Percentiles rank a stretch among this genome's conserved stretches.
Evolutionary conservation across 2,113 vertebrate genomes (phyloP).

Genomic region (Lycaon pictus): DNA sequence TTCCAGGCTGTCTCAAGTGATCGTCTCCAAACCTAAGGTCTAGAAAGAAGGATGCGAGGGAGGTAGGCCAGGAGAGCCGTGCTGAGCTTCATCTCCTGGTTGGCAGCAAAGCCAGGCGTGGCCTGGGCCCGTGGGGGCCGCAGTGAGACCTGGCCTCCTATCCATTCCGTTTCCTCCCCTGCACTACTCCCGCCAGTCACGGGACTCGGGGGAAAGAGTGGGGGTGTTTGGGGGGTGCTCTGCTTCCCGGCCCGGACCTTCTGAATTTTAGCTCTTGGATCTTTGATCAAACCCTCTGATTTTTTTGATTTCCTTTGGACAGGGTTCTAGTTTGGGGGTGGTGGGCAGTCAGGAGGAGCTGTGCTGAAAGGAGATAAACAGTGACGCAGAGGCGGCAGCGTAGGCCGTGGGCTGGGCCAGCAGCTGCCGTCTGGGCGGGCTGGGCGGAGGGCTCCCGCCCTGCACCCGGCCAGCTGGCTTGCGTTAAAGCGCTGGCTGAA

Average conservation of each 20-base stretch:
- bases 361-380: constrained; percentile 70
- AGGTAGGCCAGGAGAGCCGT: not conserved
- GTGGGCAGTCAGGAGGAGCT: not conserved
- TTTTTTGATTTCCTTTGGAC: constrained; percentile 52
- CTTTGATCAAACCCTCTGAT: constrained; percentile 58
- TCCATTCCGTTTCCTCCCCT: not conserved
- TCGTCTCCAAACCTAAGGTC: not conserved
- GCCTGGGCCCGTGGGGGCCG: not conserved
- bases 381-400: constrained; percentile 39
- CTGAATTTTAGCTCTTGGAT: constrained; percentile 58
- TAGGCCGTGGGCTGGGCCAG: constrained; percentile 41
- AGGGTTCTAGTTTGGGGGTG: not conserved
- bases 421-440: constrained; percentile 69
- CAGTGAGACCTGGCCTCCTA: not conserved
- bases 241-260: constrained; percentile 34
- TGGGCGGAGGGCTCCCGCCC: constrained; percentile 77
- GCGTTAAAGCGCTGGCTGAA: constrained; percentile 81
- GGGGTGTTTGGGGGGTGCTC: constrained; percentile 67
- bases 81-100: not conserved
- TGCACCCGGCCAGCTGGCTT: constrained; percentile 81
- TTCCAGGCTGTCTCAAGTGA: constrained; percentile 33
- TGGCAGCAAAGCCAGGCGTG: constrained; percentile 2
- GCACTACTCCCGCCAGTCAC: not conserved
- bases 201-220: constrained; percentile 39
- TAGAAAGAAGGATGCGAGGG: constrained; percentile 23